Percentiles rank a stretch among this genome's conserved stretches.
These are phyloP conservation scores for Masticophis lateralis DNA, from an alignment of 2,797 vertebrate species.

Conservation along the genomic window DNA sequence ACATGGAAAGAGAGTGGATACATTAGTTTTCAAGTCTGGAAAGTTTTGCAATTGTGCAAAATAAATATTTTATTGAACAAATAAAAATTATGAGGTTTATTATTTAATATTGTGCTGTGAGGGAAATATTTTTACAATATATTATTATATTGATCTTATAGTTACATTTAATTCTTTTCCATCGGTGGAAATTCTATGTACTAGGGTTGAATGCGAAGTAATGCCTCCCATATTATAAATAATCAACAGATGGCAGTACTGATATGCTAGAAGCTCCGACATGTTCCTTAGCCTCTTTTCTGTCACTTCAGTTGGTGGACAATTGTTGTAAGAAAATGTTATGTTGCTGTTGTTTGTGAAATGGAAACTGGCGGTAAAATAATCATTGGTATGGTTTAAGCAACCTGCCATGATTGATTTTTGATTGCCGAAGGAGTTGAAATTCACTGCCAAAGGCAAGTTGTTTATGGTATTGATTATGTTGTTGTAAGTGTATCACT, in stretches of 20 bases:
- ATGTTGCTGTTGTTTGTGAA: neutral
- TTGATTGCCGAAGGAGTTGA: neutral
- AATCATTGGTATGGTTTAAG: neutral
- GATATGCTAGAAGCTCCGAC: neutral
- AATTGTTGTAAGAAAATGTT: neutral
- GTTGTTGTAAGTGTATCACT: neutral
- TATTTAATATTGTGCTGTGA: constrained; percentile 32
- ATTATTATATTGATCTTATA: constrained; percentile 29
- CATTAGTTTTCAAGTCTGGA: constrained; percentile 46
- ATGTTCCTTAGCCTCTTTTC: neutral
- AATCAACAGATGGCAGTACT: neutral
- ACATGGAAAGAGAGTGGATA: constrained; percentile 17
- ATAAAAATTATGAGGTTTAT: constrained; percentile 50
- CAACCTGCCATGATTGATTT: neutral
- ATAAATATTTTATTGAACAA: constrained; percentile 26
- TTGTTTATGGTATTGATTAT: neutral
- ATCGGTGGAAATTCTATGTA: neutral
- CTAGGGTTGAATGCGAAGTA: neutral
- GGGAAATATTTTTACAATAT: constrained; percentile 43
- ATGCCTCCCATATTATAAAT: neutral
- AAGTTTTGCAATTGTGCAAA: constrained; percentile 38
- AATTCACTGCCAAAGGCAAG: neutral
- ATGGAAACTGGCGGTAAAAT: neutral
- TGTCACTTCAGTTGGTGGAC: neutral
- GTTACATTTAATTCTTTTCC: constrained; percentile 34